phyloP scores from a whole-genome alignment of 2,888 invertebrate genomes.

The Orgyia antiqua region DNA sequence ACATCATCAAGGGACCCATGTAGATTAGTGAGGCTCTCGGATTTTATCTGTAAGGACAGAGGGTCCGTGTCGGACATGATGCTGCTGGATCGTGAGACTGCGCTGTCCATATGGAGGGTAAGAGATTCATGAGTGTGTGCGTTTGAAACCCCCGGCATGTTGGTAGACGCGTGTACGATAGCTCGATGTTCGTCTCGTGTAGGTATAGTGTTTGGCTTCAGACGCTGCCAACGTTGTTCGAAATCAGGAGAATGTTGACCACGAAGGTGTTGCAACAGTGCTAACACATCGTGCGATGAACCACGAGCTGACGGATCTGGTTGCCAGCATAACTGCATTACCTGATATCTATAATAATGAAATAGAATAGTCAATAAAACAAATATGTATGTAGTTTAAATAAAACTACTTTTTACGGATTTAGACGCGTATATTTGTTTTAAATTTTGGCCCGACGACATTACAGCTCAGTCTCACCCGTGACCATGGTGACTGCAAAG shows the following conservation, averaged over 20 bases:
- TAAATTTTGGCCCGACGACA: no score
- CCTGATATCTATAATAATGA: constrained; percentile 76
- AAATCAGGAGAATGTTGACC: constrained; percentile 71
- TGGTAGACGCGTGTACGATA: constrained; percentile 61
- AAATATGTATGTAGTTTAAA: no score
- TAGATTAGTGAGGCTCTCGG: constrained; percentile 80
- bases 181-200: constrained; percentile 76
- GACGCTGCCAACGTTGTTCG: constrained; percentile 84
- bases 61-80: constrained; percentile 66
- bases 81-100: constrained; percentile 61
- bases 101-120: constrained; percentile 54
- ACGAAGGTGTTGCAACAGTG: constrained; percentile 42
- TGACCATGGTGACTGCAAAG: no score
- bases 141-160: no score
- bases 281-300: constrained; percentile 54
- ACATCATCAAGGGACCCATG: constrained; percentile 84
- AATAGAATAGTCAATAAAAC: no score
- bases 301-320: constrained; percentile 43
- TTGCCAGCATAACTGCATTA: constrained; percentile 86
- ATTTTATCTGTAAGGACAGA: constrained; percentile 58
- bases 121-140: constrained; percentile 52
- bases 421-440: no score
- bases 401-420: no score
- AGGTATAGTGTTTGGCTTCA: constrained; percentile 81
- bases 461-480: no score